Percentiles rank a stretch among this genome's conserved stretches.
Conservation (phyloP, 30 jellyfish, hydroid and myxozoan species). For the Rhopilema esculentum region DNA sequence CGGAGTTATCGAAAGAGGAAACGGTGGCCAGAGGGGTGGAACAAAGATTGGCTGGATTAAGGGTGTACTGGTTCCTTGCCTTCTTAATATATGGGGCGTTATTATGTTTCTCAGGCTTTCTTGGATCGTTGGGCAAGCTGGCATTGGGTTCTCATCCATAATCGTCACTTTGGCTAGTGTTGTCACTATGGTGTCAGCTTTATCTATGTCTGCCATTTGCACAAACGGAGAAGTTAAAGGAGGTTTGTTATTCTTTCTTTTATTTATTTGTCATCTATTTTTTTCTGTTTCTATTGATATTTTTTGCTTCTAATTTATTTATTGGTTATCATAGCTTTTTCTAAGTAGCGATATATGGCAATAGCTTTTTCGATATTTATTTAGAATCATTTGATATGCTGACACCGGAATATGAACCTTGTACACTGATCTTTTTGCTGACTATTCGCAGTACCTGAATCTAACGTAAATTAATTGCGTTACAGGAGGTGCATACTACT, state of each 20-base stretch:
- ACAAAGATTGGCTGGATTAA: conserved; percentile 90
- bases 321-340: no score
- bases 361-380: no score
- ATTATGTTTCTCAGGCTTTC: conserved; percentile 84
- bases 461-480: background rate
- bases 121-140: conserved; percentile 93
- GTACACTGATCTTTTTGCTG: no score
- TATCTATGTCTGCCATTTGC: conserved; percentile 96
- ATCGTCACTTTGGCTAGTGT: conserved; percentile 74
- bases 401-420: no score
- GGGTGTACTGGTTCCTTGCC: conserved; percentile 88
- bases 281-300: no score
- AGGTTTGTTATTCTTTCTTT: conserved; percentile 43
- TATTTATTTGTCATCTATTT: background rate
- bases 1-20: conserved; percentile 11
- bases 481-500: conserved; percentile 71
- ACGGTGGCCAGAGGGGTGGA: conserved; percentile 52
- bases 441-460: background rate
- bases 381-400: no score
- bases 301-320: no score
- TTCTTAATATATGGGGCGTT: conserved; percentile 96
- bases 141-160: conserved; percentile 71
- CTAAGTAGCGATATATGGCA: no score
- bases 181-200: conserved; percentile 83
- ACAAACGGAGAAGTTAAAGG: conserved; percentile 96